Base-by-base conservation (phyloP, 1,140 invertebrate genomes). In the Zaprionus vittiger region DNA sequence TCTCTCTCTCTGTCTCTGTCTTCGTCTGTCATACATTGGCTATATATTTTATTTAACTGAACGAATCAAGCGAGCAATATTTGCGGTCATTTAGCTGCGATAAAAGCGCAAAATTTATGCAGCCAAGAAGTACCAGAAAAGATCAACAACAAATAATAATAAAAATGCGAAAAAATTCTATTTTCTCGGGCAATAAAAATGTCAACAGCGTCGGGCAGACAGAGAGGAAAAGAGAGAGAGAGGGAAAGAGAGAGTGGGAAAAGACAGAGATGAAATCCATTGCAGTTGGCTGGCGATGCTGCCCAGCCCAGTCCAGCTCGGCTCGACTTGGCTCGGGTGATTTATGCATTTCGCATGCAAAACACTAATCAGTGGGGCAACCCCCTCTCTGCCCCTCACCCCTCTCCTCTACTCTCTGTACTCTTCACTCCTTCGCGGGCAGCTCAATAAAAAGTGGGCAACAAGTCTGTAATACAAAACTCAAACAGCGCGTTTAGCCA, bases 161-260 rank as follows among this genome's bases (percentile, higher is more conserved):
- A 77, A 77, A 77, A 71, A 62, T 61, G 74, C 68, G 49, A 89
- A 69, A 72, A 77, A 85, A 91, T 80, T 90, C 81, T 90, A 90
- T 90, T 90, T 89, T 90, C 85, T 90, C 79, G 74, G 79, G 85
- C 85, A 90, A 90, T 90, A 90, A 90, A 90, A 90, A 90, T 90
- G 85, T 90, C 85, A 90, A 90, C 86, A 83, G 62, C 68, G 79
- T 63, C 9, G 26, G 26, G 59, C 78, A 68, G 79, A 83, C 63
- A 67, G 71, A 69, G 6, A 49, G 47, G 22, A 3, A 49, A 11
- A 20, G 9, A 12, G 20, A 52, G 9, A 22, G 20, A 5, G 4
- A 14, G 20, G 12, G 1, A 12, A 20, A 20, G 15, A 52, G n/a
- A 17, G 41, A 44, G 41, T 20, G 20, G 20, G 20, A 1, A 20